Percentiles rank a stretch among this genome's conserved stretches.
Conservation (phyloP, 2,797 vertebrate species). For the Cirrhinus mrigala region DNA sequence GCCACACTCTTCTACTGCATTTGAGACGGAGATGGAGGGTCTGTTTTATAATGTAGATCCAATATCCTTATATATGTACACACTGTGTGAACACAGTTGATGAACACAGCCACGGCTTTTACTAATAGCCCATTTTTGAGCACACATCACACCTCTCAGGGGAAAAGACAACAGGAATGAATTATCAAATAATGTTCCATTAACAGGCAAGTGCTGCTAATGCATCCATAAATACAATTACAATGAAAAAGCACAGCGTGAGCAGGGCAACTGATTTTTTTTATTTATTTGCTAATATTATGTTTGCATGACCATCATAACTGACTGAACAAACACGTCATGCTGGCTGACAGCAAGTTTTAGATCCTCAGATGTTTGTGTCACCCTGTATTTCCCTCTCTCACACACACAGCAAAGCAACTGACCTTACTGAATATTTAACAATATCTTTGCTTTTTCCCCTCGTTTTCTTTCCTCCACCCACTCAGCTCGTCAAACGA, state of each 20-base stretch:
- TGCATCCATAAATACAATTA: constrained; percentile 33
- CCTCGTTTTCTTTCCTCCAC: constrained; percentile 18
- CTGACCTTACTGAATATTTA: constrained; percentile 49
- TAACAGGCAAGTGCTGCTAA: constrained; percentile 23
- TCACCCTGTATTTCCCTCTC: background rate
- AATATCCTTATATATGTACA: background rate
- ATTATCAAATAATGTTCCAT: constrained; percentile 33
- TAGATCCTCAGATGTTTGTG: constrained; percentile 8
- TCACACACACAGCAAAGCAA: constrained; percentile 9
- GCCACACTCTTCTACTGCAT: background rate
- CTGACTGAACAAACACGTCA: background rate
- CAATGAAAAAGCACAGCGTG: constrained; percentile 24
- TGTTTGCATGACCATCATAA: constrained; percentile 9
- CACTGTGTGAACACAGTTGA: background rate
- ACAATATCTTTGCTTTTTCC: constrained; percentile 42
- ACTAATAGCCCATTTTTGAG: background rate
- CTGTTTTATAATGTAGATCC: background rate
- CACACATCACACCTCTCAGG: constrained; percentile 8
- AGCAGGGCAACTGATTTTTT: background rate
- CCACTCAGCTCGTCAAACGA: constrained; percentile 26
- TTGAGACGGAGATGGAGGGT: background rate
- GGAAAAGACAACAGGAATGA: constrained; percentile 19
- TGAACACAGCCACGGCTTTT: background rate
- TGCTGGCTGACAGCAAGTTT: background rate
- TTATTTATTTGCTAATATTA: background rate